phyloP scores from a whole-genome alignment of 2,113 vertebrate species.

The Zootoca vivipara region DNA sequence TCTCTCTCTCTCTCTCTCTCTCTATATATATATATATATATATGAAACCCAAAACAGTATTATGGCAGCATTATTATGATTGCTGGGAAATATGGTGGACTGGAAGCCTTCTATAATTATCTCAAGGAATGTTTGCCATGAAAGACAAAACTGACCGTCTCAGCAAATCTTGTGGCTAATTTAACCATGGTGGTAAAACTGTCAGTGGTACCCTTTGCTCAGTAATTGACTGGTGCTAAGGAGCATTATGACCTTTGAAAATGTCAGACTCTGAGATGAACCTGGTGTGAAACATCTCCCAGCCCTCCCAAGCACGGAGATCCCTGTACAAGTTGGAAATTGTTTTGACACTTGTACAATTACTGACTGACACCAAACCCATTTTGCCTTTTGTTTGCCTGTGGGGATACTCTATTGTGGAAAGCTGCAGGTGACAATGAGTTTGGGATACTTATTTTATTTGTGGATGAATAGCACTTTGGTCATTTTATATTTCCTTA shows the following conservation, averaged over 20 bases:
- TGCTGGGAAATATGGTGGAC: not conserved
- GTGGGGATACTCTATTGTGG: slow-evolving; percentile 28
- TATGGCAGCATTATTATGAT: not conserved
- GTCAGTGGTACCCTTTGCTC: slow-evolving; percentile 64
- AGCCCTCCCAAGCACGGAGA: slow-evolving; percentile 13
- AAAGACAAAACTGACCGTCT: slow-evolving; percentile 41
- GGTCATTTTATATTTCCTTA: not conserved
- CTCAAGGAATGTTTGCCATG: not conserved
- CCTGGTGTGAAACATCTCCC: slow-evolving; percentile 38
- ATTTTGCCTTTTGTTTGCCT: slow-evolving; percentile 48
- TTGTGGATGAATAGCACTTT: slow-evolving; percentile 21
- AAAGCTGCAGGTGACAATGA: slow-evolving; percentile 21
- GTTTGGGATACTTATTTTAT: slow-evolving; percentile 32
- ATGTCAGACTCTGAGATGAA: slow-evolving; percentile 68
- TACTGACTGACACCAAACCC: slow-evolving; percentile 53
- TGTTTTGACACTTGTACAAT: slow-evolving; percentile 42
- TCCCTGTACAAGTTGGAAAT: slow-evolving; percentile 44
- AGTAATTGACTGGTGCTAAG: slow-evolving; percentile 69
- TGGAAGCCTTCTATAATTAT: not conserved
- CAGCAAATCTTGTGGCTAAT: slow-evolving; percentile 54
- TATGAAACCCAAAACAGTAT: not conserved
- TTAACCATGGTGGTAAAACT: slow-evolving; percentile 65
- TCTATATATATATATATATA: too few species aligned
- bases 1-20: too few species aligned
- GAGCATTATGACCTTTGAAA: slow-evolving; percentile 76